Evolutionary conservation across 1,140 invertebrate genomes (phyloP), one percentile per base, ranked within the genome.

Genomic region (Chionoecetes opilio): DNA sequence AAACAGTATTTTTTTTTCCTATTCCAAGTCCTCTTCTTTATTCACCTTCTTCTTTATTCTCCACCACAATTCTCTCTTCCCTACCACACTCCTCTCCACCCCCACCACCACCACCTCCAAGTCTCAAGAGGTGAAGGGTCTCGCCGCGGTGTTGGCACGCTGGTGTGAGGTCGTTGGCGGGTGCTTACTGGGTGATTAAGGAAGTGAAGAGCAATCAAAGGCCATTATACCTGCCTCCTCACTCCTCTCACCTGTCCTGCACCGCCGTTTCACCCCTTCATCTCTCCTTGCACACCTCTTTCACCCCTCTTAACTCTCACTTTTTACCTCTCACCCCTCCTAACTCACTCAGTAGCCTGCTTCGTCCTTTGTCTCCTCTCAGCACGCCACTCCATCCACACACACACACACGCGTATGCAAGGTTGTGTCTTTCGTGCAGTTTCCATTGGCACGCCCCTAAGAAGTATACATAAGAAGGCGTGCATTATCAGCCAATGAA

Each of bases 101-200:
- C 29, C 3, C 32, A 26, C 32, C 32, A 75, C 63, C 63, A 75
- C n/a, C 63, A 75, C 9, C n/a, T 75, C 63, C 0, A 5, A 86
- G 84, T 38, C 84, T 86, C 32, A 21, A 86, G 84, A 86, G 32
- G 32, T 91, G 89, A 29, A 14, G 31, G 29, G 89, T 31, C 46
- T 53, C n/a, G 5, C 46, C 29, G 89, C 21, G 89, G 89, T 75
- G 46, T 91, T 91, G 89, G 89, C 89, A 75, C 3, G 89, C 29
- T 91, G 89, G 89, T 91, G 89, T 75, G 89, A 91, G 89, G 89
- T 91, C 89, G 46, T 91, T 91, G n/a, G 21, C 46, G n/a, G 8
- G 17, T 46, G 46, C 34, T 75, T 91, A 35, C 89, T 34, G 34
- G 46, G 89, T 91, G 89, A 91, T 91, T 91, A 91, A 63, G 31